Evolutionary conservation across 2,113 vertebrate species (phyloP), one percentile per base, ranked within the genome.

Genomic region (Rostratula benghalensis): DNA sequence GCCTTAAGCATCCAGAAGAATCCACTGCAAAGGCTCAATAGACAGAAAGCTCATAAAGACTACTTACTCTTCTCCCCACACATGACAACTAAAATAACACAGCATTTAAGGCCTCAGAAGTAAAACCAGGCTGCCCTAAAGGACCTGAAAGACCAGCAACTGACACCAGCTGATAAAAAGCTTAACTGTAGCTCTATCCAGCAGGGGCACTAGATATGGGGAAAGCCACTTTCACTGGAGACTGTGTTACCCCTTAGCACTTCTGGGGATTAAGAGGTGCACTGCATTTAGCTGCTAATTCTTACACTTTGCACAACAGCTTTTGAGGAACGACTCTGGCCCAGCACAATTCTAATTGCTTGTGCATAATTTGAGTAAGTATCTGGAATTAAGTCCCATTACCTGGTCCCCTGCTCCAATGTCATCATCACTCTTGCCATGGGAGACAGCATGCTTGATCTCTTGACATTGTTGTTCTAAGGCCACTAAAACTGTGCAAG

Each of bases 391-490:
- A 37, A 63, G 28, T 37, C 16, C 30, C 88, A 93, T 83, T 69
- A 98, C 98, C 95, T 98, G 98, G 93, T 98, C 98, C 24, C 98
- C 98, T 45, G 98, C 98, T 12, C 98, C 98, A 37, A 98, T 94
- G 81, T 98, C 98, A 82, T 98, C 94, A 0, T 98, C 98, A 35
- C 96, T 98, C 67, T 98, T 98, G 89, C 98, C 98, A 60, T 97
- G 59, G 51, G 98, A 98, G 48, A 98, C 96, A 53, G 98, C 98
- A 57, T 98, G 97, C 73, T 98, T 98, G 27, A 98, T 99, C 95
- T 99, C 98, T 59, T 98, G 98, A 90, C 98, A 98, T 88, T 98
- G 98, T 93, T 99, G 98, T 87, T 99, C 98, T 94, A 99, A 97
- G 65, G 98, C 98, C 78, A 98, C 98, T 67, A 98, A 97, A 68